Conservation (phyloP, 2,113 vertebrate species). For the Macquaria ambigua region DNA sequence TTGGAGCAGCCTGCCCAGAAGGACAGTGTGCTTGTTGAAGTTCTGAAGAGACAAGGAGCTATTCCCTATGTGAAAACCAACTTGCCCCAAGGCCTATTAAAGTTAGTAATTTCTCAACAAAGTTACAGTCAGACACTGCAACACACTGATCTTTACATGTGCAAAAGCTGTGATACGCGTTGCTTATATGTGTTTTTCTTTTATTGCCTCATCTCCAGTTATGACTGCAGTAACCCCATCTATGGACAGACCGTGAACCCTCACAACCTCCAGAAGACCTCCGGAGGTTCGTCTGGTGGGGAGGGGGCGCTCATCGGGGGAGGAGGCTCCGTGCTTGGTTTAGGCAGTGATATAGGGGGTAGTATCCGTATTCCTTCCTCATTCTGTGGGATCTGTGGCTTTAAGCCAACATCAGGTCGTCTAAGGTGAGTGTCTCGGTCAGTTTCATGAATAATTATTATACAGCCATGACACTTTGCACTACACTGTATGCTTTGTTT, state of each 20-base stretch:
- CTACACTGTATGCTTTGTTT: neutral
- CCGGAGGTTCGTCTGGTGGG: conserved; percentile 83
- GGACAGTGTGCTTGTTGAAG: conserved; percentile 90
- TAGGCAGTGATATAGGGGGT: conserved; percentile 82
- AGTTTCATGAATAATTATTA: neutral
- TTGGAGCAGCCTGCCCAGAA: conserved; percentile 79
- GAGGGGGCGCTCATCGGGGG: conserved; percentile 82
- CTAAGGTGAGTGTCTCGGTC: conserved; percentile 71
- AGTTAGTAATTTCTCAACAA: conserved; percentile 73
- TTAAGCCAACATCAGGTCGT: conserved; percentile 78
- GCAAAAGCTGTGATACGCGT: neutral
- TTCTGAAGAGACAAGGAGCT: conserved; percentile 93
- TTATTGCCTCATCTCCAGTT: conserved; percentile 69
- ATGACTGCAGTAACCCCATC: conserved; percentile 86
- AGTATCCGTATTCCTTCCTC: conserved; percentile 82
- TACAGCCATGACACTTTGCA: neutral
- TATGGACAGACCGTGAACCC: conserved; percentile 83
- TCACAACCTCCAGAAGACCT: conserved; percentile 81
- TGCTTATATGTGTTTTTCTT: neutral
- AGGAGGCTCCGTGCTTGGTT: conserved; percentile 83
- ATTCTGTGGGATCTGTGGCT: conserved; percentile 85
- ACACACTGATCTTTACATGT: neutral
- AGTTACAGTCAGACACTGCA: neutral
- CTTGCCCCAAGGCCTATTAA: conserved; percentile 90
- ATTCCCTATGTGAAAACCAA: conserved; percentile 96